A percentile compares a stretch with the other conserved stretches of the same genome.
Conservation (phyloP, 2,113 vertebrate species). For the Calidris pygmaea region DNA sequence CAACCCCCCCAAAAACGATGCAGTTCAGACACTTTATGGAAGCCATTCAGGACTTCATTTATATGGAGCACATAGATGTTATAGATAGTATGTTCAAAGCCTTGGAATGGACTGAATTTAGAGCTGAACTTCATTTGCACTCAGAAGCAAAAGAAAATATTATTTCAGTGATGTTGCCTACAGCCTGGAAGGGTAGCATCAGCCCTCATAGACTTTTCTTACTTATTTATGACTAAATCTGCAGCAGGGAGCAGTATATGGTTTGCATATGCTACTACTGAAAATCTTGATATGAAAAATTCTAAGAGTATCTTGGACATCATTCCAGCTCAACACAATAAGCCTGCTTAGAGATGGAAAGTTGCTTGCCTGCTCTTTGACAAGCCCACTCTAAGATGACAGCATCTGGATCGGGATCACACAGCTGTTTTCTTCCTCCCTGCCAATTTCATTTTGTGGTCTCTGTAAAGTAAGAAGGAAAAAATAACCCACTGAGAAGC, state of each 20-base stretch:
- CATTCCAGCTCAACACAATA: background rate
- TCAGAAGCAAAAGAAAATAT: background rate
- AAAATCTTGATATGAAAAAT: background rate
- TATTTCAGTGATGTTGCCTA: background rate
- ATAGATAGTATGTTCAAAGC: background rate
- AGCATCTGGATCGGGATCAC: background rate
- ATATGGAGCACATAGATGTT: background rate
- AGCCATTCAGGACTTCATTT: background rate
- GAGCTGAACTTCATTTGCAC: background rate
- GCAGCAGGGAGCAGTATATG: background rate
- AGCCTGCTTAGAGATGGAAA: background rate
- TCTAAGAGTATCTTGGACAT: background rate
- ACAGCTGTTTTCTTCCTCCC: background rate
- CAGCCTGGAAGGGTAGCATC: background rate
- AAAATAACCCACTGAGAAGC: slow-evolving; percentile 11
- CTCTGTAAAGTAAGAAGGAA: background rate
- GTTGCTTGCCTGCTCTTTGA: background rate
- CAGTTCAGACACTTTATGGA: background rate
- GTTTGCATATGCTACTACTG: background rate
- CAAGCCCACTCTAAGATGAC: background rate
- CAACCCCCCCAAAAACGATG: background rate
- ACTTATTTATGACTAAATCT: background rate
- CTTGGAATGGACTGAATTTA: background rate
- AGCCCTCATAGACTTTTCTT: background rate
- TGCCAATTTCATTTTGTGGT: background rate